Percentiles rank a stretch among this genome's conserved stretches.
Evolutionary conservation across 2,113 vertebrate genomes (phyloP).

Genomic region (Stegostoma tigrinum): DNA sequence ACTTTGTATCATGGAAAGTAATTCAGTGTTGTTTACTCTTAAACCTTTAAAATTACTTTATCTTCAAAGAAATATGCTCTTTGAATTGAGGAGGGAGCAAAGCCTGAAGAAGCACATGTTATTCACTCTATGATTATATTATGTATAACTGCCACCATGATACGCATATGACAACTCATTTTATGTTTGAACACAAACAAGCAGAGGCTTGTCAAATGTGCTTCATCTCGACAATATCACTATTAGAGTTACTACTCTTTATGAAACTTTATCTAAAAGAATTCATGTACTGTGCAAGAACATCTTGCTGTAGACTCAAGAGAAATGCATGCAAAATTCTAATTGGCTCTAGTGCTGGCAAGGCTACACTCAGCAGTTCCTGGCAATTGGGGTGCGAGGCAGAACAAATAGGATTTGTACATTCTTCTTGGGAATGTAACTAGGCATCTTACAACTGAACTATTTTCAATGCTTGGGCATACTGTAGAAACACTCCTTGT

Average conservation of each 20-base stretch:
- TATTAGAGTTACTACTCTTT: no score
- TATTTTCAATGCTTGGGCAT: background rate
- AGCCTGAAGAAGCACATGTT: background rate
- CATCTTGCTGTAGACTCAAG: background rate
- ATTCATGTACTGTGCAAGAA: background rate
- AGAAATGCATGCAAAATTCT: background rate
- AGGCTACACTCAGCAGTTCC: background rate
- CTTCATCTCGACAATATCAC: background rate
- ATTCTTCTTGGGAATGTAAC: slow-evolving; percentile 3
- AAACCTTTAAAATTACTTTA: background rate
- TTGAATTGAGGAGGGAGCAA: background rate
- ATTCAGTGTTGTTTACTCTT: background rate
- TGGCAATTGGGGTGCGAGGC: background rate
- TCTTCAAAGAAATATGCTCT: background rate
- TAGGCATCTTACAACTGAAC: slow-evolving; percentile 3
- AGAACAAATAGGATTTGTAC: slow-evolving; percentile 10
- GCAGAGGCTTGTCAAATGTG: background rate
- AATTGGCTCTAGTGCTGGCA: background rate
- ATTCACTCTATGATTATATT: background rate
- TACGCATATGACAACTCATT: background rate
- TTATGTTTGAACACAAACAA: background rate
- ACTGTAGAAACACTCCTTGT: background rate
- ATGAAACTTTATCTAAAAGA: no score
- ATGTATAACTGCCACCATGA: background rate
- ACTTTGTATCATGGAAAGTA: background rate